Evolutionary conservation across 2,888 invertebrate species (phyloP).

Genomic region (Strigamia crassipes): DNA sequence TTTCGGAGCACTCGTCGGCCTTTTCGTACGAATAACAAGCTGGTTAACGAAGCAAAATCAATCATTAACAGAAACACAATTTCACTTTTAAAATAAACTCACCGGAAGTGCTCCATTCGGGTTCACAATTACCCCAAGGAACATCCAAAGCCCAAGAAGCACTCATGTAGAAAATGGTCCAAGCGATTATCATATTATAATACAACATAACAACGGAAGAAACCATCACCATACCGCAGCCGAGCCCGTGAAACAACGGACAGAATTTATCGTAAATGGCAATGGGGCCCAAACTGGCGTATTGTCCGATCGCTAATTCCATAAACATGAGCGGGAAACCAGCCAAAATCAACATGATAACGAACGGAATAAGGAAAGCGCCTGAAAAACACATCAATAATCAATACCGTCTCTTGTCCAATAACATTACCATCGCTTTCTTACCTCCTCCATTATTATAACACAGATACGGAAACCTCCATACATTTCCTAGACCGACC

Average conservation of each 20-base stretch:
- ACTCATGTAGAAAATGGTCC: slow-evolving; percentile 63
- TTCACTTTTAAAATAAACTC: neutral
- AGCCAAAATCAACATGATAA: slow-evolving; percentile 60
- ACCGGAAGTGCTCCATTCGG: slow-evolving; percentile 60
- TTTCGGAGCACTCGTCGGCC: slow-evolving; percentile 55
- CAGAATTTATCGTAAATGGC: slow-evolving; percentile 62
- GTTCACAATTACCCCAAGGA: slow-evolving; percentile 61
- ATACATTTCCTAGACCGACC: slow-evolving; percentile 69
- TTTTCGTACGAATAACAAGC: slow-evolving; percentile 55
- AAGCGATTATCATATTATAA: slow-evolving; percentile 64
- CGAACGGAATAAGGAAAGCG: slow-evolving; percentile 62
- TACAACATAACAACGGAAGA: slow-evolving; percentile 63
- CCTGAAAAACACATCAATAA: no score
- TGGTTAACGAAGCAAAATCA: slow-evolving; percentile 52
- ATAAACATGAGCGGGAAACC: slow-evolving; percentile 62
- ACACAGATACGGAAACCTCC: slow-evolving; percentile 69
- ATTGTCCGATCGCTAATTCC: slow-evolving; percentile 63
- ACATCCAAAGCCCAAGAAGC: slow-evolving; percentile 60
- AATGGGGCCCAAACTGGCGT: slow-evolving; percentile 61
- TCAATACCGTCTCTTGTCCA: slow-evolving; percentile 55
- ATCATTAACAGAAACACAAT: neutral
- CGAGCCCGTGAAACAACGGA: slow-evolving; percentile 63
- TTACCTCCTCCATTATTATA: slow-evolving; percentile 60
- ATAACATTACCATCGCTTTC: no score
- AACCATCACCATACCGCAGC: slow-evolving; percentile 64